phyloP scores from a whole-genome alignment of 2,113 vertebrate genomes.

The Pavo muticus region DNA sequence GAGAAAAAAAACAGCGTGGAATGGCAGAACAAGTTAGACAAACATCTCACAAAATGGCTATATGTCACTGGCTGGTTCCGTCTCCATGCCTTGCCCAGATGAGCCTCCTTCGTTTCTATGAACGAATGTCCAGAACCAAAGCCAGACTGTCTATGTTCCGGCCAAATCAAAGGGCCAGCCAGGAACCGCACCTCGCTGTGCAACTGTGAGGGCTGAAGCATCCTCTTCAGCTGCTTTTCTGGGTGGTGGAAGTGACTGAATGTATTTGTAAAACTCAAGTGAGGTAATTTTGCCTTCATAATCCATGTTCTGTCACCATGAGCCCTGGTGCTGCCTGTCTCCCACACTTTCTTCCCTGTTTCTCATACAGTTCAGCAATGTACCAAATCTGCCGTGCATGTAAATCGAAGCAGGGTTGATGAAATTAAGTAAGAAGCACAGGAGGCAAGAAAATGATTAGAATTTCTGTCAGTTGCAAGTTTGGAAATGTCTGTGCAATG shows the following conservation, averaged over 20 bases:
- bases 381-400: not conserved
- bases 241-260: not conserved
- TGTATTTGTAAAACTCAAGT: not conserved
- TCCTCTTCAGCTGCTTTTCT: not conserved
- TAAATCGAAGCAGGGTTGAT: not conserved
- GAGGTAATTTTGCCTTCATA: not conserved
- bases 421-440: not conserved
- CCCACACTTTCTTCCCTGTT: not conserved
- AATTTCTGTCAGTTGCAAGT: not conserved
- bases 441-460: not conserved
- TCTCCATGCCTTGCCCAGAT: constrained; percentile 9
- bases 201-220: not conserved
- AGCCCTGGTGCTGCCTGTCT: not conserved
- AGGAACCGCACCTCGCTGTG: not conserved
- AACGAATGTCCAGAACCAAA: constrained; percentile 8
- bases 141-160: not conserved
- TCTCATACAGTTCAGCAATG: not conserved
- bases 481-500: not conserved
- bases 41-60: not conserved
- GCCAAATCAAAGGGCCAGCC: not conserved
- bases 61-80: not conserved
- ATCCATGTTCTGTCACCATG: not conserved
- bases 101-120: not conserved
- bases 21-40: not conserved
- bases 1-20: not conserved